A percentile compares a stretch with the other conserved stretches of the same genome.
These are phyloP conservation scores for Hippocampus guttulatus DNA, from an alignment of 2,113 vertebrate genomes.

Conservation along the genomic window DNA sequence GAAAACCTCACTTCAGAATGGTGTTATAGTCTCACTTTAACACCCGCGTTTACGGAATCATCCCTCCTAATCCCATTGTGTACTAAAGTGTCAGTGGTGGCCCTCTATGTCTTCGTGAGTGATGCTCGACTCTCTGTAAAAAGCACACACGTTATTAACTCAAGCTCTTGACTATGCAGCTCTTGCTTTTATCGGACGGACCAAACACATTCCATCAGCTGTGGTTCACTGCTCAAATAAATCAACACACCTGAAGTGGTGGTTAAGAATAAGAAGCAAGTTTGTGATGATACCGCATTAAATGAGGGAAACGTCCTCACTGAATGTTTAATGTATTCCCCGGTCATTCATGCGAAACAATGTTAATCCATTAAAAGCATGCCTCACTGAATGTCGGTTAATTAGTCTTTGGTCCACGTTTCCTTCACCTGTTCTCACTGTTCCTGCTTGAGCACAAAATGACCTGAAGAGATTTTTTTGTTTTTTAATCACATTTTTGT, in stretches of 20 bases:
- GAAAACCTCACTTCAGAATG: background rate
- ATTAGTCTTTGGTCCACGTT: background rate
- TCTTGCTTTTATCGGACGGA: slow-evolving; percentile 46
- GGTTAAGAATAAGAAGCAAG: slow-evolving; percentile 55
- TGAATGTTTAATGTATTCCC: slow-evolving; percentile 57
- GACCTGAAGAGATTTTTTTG: background rate
- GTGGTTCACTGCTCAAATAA: slow-evolving; percentile 53
- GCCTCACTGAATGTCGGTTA: slow-evolving; percentile 1
- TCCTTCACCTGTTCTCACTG: background rate
- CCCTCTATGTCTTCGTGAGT: slow-evolving; percentile 4
- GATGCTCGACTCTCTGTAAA: slow-evolving; percentile 1
- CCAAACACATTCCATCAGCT: slow-evolving; percentile 31
- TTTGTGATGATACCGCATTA: slow-evolving; percentile 64
- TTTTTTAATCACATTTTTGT: background rate
- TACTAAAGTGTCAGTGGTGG: slow-evolving; percentile 2
- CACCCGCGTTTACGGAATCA: slow-evolving; percentile 22
- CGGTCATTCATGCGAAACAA: slow-evolving; percentile 62
- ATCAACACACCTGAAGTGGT: slow-evolving; percentile 38
- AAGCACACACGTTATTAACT: slow-evolving; percentile 16
- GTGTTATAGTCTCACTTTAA: background rate
- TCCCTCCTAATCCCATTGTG: slow-evolving; percentile 20
- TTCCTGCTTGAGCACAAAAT: background rate
- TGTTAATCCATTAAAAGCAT: slow-evolving; percentile 53
- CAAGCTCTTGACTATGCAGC: slow-evolving; percentile 48
- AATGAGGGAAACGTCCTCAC: slow-evolving; percentile 54